phyloP scores from a whole-genome alignment of 2,797 vertebrate species.

The Sphaeramia orbicularis region DNA sequence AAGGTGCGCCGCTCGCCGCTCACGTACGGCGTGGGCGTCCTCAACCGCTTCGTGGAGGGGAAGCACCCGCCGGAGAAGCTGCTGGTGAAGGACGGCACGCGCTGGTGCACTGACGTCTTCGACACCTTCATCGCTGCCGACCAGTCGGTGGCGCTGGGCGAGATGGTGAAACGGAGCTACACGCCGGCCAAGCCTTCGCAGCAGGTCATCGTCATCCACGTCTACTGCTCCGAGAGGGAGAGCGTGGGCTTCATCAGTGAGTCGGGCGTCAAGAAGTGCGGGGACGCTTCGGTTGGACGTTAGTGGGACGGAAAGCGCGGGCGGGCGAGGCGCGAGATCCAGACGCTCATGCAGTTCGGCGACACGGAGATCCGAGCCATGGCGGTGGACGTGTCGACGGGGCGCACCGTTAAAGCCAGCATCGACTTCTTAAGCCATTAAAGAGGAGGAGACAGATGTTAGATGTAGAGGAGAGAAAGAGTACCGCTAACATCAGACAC shows the following conservation, averaged over 20 bases:
- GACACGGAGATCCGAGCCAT: slow-evolving; percentile 98
- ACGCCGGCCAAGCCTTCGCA: slow-evolving; percentile 96
- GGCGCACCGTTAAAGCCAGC: slow-evolving; percentile 94
- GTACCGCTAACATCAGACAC: slow-evolving; percentile 37
- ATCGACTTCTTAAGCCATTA: slow-evolving; percentile 97
- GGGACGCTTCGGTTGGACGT: slow-evolving; percentile 96
- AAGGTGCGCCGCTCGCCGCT: slow-evolving; percentile 96
- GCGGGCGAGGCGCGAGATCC: slow-evolving; percentile 93
- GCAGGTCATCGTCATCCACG: slow-evolving; percentile 95
- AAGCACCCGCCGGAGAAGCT: slow-evolving; percentile 97
- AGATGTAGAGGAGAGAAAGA: slow-evolving; percentile 9
- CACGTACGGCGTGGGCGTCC: slow-evolving; percentile 96
- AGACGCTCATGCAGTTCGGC: slow-evolving; percentile 98
- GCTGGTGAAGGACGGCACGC: slow-evolving; percentile 94
- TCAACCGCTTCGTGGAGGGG: slow-evolving; percentile 96
- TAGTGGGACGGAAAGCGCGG: slow-evolving; percentile 87
- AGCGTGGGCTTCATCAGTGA: slow-evolving; percentile 93
- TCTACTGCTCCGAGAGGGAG: slow-evolving; percentile 95
- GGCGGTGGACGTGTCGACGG: slow-evolving; percentile 93
- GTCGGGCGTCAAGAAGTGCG: slow-evolving; percentile 92
- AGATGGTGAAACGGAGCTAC: slow-evolving; percentile 96
- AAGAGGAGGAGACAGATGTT: slow-evolving; percentile 11
- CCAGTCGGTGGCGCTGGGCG: slow-evolving; percentile 96
- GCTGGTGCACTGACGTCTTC: slow-evolving; percentile 99
- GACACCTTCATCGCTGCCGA: slow-evolving; percentile 95